Base-by-base conservation (phyloP, 2,888 invertebrate species). In the Agriopis marginaria region DNA sequence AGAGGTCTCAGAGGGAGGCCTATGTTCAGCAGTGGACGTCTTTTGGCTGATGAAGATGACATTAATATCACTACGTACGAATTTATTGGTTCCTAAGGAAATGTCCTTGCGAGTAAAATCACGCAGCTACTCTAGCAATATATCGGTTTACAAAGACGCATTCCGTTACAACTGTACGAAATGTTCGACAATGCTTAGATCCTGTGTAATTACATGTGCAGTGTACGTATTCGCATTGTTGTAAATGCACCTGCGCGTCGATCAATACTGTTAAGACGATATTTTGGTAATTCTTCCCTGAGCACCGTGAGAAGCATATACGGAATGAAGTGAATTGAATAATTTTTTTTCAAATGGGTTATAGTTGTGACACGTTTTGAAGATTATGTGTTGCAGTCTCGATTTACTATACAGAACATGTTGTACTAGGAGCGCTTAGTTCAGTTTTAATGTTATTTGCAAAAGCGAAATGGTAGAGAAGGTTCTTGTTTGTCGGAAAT, bases 201-300 rank as follows among this genome's bases (percentile, higher is more conserved):
- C 81, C 84, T 80, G 74, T 70, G 83, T 86, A 90, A 89, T 89
- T 86, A 84, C 71, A 71, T 73, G 58, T 63, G 76, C 73, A 75
- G 75, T 75, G 62, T 75, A 66, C 78, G 1, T 71, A 78, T 78
- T 78, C 71, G 70, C 72, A 71, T 79, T 80, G 78, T 76, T 70
- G 69, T 44, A 61, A 74, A 76, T 80, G 81, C 93, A 92, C 91
- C 91, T 92, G 92, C 79, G 65, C 82, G 80, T 80, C 78, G 71
- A 77, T 82, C 76, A 80, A 80, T 81, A 83, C 81, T 77, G 79
- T 80, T 75, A 80, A n/a, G 75, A 79, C 74, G 75, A 74, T 77
- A 77, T 86, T 86, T 86, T 83, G 83, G 80, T 82, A 78, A 86
- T 86, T 81, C 83, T 82, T 80, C 82, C 87, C 84, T 86, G 79